Percentiles rank a stretch among this genome's conserved stretches.
These are phyloP conservation scores for Epinephelus cyanopodus DNA, from an alignment of 2,113 vertebrate genomes.

Conservation along the genomic window DNA sequence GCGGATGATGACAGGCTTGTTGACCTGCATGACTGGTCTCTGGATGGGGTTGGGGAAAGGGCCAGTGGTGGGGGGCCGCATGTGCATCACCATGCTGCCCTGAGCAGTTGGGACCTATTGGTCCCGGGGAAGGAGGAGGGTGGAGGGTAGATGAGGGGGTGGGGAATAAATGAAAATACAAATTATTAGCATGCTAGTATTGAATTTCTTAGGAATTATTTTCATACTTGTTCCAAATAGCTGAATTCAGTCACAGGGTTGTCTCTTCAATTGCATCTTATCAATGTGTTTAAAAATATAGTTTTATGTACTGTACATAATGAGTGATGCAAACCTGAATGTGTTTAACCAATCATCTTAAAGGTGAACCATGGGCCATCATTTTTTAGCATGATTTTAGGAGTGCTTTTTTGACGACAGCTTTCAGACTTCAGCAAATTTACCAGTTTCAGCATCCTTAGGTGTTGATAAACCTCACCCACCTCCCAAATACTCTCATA, in stretches of 20 bases:
- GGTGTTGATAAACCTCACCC: neutral
- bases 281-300: neutral
- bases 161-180: constrained; percentile 35
- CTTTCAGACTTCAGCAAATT: neutral
- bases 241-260: neutral
- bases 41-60: constrained; percentile 88
- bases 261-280: neutral
- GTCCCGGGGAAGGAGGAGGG: neutral
- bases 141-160: neutral
- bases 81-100: constrained; percentile 89
- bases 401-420: neutral
- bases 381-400: neutral
- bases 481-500: neutral
- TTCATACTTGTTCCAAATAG: constrained; percentile 8
- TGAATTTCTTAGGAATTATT: neutral
- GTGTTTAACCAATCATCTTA: neutral
- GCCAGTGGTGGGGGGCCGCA: constrained; percentile 85
- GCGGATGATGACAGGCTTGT: constrained; percentile 86
- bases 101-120: constrained; percentile 82
- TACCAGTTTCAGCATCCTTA: neutral
- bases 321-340: no score
- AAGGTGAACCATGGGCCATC: neutral
- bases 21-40: constrained; percentile 88
- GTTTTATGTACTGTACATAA: neutral
- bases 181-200: constrained; percentile 27